Evolutionary conservation across 1,140 invertebrate species (phyloP), one percentile per base, ranked within the genome.

Genomic region (Drosophila sp.): DNA sequence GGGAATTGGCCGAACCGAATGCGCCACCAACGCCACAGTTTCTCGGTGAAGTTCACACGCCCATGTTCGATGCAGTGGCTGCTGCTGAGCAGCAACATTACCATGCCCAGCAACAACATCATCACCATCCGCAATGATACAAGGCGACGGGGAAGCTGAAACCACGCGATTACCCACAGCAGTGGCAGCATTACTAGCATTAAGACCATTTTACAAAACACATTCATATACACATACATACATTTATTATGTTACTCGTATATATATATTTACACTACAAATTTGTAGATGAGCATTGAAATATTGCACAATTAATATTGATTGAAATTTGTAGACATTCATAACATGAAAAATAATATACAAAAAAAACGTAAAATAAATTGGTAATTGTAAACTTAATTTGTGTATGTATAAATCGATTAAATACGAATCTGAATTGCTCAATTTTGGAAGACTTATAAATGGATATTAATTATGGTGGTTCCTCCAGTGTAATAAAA

Each of bases 61-160:
- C 90, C 21, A 91, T 91, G 90, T 91, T 91, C 43, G 90, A 91
- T 74, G 90, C 90, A 0, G 90, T 89, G 36, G 90, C 90, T 41
- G 90, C 86, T 36, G 90, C 90, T 25, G 90, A 91, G 71, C 90
- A 91, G 57, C 90, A 91, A 61, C 90, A 91, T 56, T 91, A 91
- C 38, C 86, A 90, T 63, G 80, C 79, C n/a, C 80, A 91, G 50
- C 82, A 84, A 38, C 86, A 90, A 25, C 79, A 79, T 18, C 80
- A 83, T 54, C 80, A 72, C n/a, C 76, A 89, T 45, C 79, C 78
- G 9, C 84, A 90, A 90, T 89, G 89, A 90, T 89, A 87, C n/a
- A 89, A 72, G 59, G 64, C 64, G 2, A 51, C 48, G 0, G 80
- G 81, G 6, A 89, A 90, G 67, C 43, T 78, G 1, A 89, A 87